Evolutionary conservation across 2,888 invertebrate species (phyloP).

Genomic region (Julus scandinavius): DNA sequence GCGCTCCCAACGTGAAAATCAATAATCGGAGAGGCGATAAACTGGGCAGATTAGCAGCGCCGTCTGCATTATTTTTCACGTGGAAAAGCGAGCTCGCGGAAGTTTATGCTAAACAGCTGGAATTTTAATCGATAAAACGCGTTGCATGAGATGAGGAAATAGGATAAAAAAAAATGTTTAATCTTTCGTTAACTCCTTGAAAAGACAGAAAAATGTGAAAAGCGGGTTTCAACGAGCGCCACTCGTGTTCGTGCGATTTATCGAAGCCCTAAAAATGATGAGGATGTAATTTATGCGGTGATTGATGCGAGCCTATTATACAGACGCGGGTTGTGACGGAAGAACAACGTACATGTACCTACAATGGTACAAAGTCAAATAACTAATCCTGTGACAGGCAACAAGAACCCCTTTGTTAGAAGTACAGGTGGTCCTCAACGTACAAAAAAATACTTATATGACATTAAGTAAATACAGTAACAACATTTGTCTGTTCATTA

Average conservation of each 20-base stretch:
- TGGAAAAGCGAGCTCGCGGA: neutral
- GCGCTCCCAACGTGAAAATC: neutral
- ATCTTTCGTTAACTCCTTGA: neutral
- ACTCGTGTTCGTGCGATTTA: neutral
- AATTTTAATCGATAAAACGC: neutral
- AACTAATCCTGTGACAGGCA: too few species aligned
- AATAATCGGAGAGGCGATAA: neutral
- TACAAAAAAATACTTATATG: too few species aligned
- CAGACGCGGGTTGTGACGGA: neutral
- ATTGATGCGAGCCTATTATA: neutral
- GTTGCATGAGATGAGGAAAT: neutral
- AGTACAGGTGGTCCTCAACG: too few species aligned
- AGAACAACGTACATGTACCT: neutral
- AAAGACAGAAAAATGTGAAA: neutral
- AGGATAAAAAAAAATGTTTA: neutral
- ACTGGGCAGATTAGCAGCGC: neutral
- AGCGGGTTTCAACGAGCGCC: neutral
- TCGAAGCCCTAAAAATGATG: neutral
- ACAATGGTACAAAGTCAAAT: too few species aligned
- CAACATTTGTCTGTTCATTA: too few species aligned
- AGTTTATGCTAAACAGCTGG: neutral
- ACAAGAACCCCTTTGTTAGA: too few species aligned
- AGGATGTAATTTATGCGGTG: neutral
- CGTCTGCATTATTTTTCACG: neutral
- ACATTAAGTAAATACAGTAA: too few species aligned